Percentiles rank a stretch among this genome's conserved stretches.
Conservation (phyloP, 2,888 invertebrate genomes). For the Zaprionus lineosus region DNA sequence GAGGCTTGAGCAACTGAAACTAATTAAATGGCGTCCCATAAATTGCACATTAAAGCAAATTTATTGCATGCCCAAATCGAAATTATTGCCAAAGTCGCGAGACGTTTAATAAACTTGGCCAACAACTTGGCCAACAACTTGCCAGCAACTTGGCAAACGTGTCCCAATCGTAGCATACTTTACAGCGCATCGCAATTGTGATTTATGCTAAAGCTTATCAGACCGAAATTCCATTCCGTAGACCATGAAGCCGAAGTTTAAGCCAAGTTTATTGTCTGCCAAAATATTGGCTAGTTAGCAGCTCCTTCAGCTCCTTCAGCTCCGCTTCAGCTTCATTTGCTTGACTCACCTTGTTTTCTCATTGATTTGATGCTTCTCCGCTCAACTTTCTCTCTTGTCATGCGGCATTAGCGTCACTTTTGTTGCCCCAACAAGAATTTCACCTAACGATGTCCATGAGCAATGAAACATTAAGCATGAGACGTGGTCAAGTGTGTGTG, state of each 20-base stretch:
- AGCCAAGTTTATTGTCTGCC: slow-evolving; percentile 4
- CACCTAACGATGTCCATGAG: slow-evolving; percentile 71
- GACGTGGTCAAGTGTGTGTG: slow-evolving; percentile 44
- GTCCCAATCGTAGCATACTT: slow-evolving; percentile 66
- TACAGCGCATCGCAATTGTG: slow-evolving; percentile 53
- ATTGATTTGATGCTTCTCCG: slow-evolving; percentile 17
- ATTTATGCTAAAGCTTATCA: slow-evolving; percentile 58
- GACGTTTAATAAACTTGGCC: slow-evolving; percentile 74
- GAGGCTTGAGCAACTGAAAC: slow-evolving; percentile 67
- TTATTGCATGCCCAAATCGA: slow-evolving; percentile 77
- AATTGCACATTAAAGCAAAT: slow-evolving; percentile 81
- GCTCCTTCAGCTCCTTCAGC: too few species aligned
- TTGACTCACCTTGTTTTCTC: slow-evolving; percentile 12
- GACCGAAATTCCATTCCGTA: slow-evolving; percentile 1
- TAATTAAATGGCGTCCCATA: slow-evolving; percentile 82
- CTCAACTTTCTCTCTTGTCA: slow-evolving; percentile 22
- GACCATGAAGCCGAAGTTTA: neutral
- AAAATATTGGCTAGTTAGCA: slow-evolving; percentile 19
- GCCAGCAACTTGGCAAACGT: slow-evolving; percentile 44
- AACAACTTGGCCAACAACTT: slow-evolving; percentile 37
- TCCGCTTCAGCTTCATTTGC: slow-evolving; percentile 11
- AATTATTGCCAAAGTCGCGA: slow-evolving; percentile 77
- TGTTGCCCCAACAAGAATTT: slow-evolving; percentile 66
- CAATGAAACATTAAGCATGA: slow-evolving; percentile 31
- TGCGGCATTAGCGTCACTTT: slow-evolving; percentile 32